phyloP scores from a whole-genome alignment of 2,797 vertebrate genomes.

The Echiichthys vipera region DNA sequence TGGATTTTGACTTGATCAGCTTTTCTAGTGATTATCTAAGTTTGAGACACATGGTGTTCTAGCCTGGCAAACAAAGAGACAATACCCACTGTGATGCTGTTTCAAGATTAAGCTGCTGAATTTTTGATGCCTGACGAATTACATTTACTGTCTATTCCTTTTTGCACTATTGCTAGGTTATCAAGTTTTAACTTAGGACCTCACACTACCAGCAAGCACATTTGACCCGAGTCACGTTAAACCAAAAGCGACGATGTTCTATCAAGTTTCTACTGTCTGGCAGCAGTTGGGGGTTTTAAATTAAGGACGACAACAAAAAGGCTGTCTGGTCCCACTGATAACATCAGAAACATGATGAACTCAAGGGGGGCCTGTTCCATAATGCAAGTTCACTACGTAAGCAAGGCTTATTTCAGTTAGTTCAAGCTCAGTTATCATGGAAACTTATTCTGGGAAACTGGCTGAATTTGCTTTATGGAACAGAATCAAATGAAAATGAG shows the following conservation, averaged over 20 bases:
- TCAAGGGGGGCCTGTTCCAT: too few relatives aligned
- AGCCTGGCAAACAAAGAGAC: background rate
- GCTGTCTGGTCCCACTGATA: background rate
- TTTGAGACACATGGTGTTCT: background rate
- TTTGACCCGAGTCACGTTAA: background rate
- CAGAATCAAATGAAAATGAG: too few relatives aligned
- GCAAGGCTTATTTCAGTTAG: too few relatives aligned
- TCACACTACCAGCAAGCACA: background rate
- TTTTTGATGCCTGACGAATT: background rate
- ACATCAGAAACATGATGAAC: background rate
- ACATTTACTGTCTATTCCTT: too few relatives aligned
- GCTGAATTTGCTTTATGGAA: too few relatives aligned
- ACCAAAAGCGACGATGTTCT: background rate
- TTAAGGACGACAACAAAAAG: background rate
- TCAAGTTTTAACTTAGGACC: background rate
- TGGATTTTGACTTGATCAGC: background rate
- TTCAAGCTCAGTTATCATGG: too few relatives aligned
- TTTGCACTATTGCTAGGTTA: background rate
- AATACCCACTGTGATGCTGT: background rate
- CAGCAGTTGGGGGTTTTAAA: background rate
- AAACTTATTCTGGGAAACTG: too few relatives aligned
- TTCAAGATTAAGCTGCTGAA: background rate
- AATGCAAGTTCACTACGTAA: too few relatives aligned
- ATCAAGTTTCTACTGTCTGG: background rate
- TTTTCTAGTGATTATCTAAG: too few relatives aligned